Evolutionary conservation across 1,140 invertebrate species (phyloP).

Genomic region (Trachymyrmex cornetzi): DNA sequence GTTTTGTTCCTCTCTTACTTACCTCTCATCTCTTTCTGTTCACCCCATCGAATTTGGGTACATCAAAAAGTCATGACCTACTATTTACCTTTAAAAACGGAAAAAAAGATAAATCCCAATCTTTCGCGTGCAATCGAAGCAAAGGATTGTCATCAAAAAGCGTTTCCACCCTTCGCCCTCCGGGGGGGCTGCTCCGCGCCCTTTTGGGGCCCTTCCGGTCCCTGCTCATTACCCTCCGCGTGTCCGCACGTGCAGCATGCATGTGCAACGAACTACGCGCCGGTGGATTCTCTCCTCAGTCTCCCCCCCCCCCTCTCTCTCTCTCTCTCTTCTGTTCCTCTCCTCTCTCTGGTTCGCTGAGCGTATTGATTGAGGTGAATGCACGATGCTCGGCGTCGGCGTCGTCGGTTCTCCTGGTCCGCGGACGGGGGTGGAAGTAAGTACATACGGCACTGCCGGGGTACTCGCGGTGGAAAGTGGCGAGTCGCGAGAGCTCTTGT

Average conservation of each 20-base stretch:
- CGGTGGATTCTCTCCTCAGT: slow-evolving; percentile 31
- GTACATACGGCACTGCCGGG: slow-evolving; percentile 63
- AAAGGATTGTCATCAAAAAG: slow-evolving; percentile 18
- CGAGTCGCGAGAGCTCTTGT: slow-evolving; percentile 48
- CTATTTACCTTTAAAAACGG: not conserved
- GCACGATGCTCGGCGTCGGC: slow-evolving; percentile 79
- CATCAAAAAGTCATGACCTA: not conserved
- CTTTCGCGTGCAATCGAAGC: not conserved
- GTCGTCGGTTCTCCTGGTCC: slow-evolving; percentile 66
- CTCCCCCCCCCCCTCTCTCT: not conserved
- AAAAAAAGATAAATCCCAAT: not conserved
- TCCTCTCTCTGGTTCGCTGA: slow-evolving; percentile 65
- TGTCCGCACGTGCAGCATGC: slow-evolving; percentile 69
- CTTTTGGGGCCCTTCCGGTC: not conserved
- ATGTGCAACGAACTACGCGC: slow-evolving; percentile 66
- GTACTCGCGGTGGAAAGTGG: slow-evolving; percentile 45
- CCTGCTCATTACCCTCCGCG: slow-evolving; percentile 54
- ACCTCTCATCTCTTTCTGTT: not conserved
- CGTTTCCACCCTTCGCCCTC: not conserved
- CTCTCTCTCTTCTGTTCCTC: slow-evolving; percentile 47
- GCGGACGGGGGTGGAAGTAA: slow-evolving; percentile 70
- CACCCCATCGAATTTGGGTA: not conserved
- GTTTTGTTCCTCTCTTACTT: not conserved
- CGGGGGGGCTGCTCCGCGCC: not conserved
- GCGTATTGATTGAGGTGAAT: slow-evolving; percentile 86